Percentiles rank a stretch among this genome's conserved stretches.
phyloP scores from a whole-genome alignment of 2,888 invertebrate species.

The Lasioglossum calceatum region DNA sequence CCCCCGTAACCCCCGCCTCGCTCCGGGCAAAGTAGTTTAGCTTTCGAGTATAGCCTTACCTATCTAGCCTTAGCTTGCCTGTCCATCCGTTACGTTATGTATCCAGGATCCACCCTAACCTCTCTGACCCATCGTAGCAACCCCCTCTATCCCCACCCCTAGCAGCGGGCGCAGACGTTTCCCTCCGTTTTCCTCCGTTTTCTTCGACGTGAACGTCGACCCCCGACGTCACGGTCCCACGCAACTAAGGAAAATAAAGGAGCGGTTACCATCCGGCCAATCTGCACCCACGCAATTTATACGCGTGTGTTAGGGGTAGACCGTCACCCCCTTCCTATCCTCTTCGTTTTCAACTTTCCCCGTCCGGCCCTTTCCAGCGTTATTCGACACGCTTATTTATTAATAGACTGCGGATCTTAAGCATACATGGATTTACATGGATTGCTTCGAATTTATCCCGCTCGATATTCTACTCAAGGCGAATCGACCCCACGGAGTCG shows the following conservation, averaged over 20 bases:
- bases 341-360: neutral
- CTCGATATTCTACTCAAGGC: conserved; percentile 5
- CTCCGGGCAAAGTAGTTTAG: conserved; percentile 77
- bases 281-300: conserved; percentile 58
- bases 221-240: conserved; percentile 56
- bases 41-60: conserved; percentile 76
- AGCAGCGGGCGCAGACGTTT: neutral
- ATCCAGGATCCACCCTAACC: conserved; percentile 72
- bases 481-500: conserved; percentile 32
- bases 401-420: neutral
- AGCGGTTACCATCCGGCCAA: conserved; percentile 60
- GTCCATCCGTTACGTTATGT: conserved; percentile 77
- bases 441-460: conserved; percentile 33
- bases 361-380: neutral
- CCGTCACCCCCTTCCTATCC: neutral
- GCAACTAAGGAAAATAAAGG: conserved; percentile 71
- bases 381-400: neutral
- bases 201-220: conserved; percentile 16
- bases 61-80: conserved; percentile 75
- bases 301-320: conserved; percentile 36
- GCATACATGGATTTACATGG: neutral
- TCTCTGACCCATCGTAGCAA: conserved; percentile 52
- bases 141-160: neutral
- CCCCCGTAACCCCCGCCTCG: conserved; percentile 71
- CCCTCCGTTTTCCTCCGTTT: conserved; percentile 32